A percentile compares a stretch with the other conserved stretches of the same genome.
phyloP scores from a whole-genome alignment of 1,140 invertebrate species.

The Drosophila rufa region DNA sequence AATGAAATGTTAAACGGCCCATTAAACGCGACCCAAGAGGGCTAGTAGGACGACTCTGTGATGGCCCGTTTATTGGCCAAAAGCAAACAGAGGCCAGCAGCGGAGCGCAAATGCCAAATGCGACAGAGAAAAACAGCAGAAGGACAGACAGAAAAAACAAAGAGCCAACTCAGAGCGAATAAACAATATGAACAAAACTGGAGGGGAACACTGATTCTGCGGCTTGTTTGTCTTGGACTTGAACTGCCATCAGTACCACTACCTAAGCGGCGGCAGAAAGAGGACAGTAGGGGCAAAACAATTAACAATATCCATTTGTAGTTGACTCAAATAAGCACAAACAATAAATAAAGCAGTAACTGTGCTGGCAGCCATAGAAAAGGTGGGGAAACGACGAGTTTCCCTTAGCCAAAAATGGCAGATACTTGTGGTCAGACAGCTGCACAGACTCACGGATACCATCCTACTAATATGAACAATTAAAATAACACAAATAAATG shows the following conservation, averaged over 20 bases:
- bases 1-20: conserved; percentile 73
- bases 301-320: conserved; percentile 81
- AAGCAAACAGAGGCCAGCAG: conserved; percentile 73
- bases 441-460: not conserved
- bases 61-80: conserved; percentile 72
- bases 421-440: not conserved
- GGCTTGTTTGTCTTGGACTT: conserved; percentile 74
- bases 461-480: not conserved
- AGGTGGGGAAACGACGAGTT: conserved; percentile 45
- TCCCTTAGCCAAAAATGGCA: conserved; percentile 9
- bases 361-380: conserved; percentile 24
- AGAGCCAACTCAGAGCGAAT: conserved; percentile 49
- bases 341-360: conserved; percentile 80
- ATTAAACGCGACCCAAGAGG: conserved; percentile 59
- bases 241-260: conserved; percentile 27
- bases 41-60: not conserved
- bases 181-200: conserved; percentile 67
- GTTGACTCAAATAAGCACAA: conserved; percentile 81
- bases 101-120: conserved; percentile 63
- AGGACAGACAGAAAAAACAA: conserved; percentile 43
- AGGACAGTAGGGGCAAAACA: conserved; percentile 59
- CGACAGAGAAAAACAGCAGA: conserved; percentile 48
- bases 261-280: conserved; percentile 10
- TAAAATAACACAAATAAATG: not conserved
- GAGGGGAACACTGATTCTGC: conserved; percentile 31